Evolutionary conservation across 2,888 invertebrate genomes (phyloP), one percentile per base, ranked within the genome.

Genomic region (Lottia scabra): DNA sequence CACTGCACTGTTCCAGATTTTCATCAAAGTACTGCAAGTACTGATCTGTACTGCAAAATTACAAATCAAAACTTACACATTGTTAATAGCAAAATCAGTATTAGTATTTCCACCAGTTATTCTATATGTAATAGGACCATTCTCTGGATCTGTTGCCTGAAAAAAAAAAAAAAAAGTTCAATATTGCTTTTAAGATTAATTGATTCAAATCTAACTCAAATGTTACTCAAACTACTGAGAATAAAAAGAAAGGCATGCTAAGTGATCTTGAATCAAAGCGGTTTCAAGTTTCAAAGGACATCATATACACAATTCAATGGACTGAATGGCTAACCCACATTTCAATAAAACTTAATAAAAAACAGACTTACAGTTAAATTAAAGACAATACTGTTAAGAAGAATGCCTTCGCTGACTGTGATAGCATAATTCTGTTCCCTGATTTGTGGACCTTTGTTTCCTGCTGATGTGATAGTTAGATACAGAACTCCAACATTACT

Each of bases 341-440:
- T 23, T 26, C 16, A 66, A 45, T 16, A 15, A 27, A 38, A 62
- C n/a, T n/a, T 19, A 67, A 56, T 27, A 44, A 65, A 46, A 43
- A 15, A 23, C 2, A 65, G n/a, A 76, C 81, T 78, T 75, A 83
- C 83, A n/a, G 78, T 76, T 6, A 81, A 73, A 30, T 68, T 74
- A 67, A 79, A 83, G 45, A 83, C 64, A 10, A 69, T 68, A 13
- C 80, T 63, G 26, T 70, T 73, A 10, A 78, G 30, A 13, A 71
- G 71, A 10, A 78, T 73, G 12, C 80, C 84, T 64, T 86, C 86
- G 71, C 84, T 84, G 45, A 83, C 75, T 26, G 74, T 67, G 12
- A 81, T 73, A 10, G 67, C 67, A 67, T 80, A 81, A 26, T 73
- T 67, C 12, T 68, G 67, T 6, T 80, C 75, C 12, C 80, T 74